Conservation (phyloP, 2,113 vertebrate genomes). For the Tragelaphus imberbis region DNA sequence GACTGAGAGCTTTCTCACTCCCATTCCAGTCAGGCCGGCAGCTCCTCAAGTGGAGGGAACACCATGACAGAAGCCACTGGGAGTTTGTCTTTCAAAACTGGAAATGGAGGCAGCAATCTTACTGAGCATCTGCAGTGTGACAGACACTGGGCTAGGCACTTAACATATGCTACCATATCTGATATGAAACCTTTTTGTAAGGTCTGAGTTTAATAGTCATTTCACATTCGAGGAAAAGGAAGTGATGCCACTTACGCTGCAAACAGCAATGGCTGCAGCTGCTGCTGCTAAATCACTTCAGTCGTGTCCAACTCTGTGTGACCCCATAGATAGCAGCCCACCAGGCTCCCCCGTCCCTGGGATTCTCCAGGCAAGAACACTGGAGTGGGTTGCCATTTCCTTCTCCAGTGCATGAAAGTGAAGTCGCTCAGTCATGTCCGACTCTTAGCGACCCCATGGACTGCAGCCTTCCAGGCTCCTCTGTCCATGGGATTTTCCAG, state of each 20-base stretch:
- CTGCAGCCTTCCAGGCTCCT: too few relatives aligned
- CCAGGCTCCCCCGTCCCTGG: too few relatives aligned
- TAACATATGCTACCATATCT: neutral
- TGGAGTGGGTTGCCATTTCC: too few relatives aligned
- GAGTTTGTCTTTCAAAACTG: neutral
- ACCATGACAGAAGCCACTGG: neutral
- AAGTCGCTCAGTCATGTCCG: too few relatives aligned
- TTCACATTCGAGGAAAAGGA: neutral
- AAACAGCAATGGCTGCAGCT: neutral
- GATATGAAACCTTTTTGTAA: neutral
- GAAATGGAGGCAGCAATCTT: neutral
- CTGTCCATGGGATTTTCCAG: too few relatives aligned
- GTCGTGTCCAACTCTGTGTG: too few relatives aligned
- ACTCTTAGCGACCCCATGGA: too few relatives aligned
- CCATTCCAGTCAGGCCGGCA: rapidly evolving
- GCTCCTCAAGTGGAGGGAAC: too few relatives aligned
- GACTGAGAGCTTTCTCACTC: neutral
- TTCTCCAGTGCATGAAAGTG: too few relatives aligned
- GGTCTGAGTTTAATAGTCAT: neutral
- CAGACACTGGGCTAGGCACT: neutral
- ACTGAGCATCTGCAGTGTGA: neutral
- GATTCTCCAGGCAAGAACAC: too few relatives aligned
- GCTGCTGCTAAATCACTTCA: too few relatives aligned
- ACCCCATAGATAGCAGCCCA: too few relatives aligned
- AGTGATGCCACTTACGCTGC: neutral